Conservation (phyloP, 64 coral and sea anemone species). For the Exaiptasia diaphana region DNA sequence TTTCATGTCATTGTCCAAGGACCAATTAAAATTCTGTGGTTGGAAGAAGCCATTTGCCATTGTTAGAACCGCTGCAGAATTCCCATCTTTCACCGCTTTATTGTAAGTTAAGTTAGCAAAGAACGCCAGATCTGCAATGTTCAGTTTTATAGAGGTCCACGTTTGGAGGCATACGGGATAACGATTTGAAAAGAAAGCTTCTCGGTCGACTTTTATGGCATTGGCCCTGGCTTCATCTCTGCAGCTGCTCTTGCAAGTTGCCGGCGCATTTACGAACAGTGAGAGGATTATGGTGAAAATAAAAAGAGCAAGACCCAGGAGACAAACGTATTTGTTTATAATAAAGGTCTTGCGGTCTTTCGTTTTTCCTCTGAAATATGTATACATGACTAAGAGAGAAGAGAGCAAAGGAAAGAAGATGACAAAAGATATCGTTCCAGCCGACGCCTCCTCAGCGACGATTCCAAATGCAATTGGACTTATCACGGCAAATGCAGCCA, state of each 20-base stretch:
- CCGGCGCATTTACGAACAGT: not conserved
- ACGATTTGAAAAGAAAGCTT: not conserved
- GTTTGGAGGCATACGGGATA: slow-evolving; percentile 53
- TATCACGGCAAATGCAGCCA: slow-evolving; percentile 38
- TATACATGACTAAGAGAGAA: slow-evolving; percentile 23
- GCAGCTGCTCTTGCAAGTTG: not conserved
- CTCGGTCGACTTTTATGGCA: not conserved
- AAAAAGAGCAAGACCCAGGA: slow-evolving; percentile 26
- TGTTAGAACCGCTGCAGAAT: not conserved
- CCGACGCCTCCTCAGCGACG: not conserved
- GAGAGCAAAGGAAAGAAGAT: slow-evolving; percentile 43
- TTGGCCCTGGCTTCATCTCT: not conserved
- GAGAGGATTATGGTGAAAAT: not conserved
- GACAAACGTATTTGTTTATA: slow-evolving; percentile 34
- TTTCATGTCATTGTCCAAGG: not conserved
- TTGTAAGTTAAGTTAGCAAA: slow-evolving; percentile 46
- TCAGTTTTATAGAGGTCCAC: slow-evolving; percentile 44
- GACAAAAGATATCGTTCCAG: slow-evolving; percentile 29
- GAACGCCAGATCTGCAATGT: slow-evolving; percentile 61
- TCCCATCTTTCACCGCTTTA: not conserved
- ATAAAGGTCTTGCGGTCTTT: slow-evolving; percentile 32
- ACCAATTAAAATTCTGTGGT: not conserved
- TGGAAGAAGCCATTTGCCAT: not conserved
- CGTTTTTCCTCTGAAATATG: slow-evolving; percentile 40
- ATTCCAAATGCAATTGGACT: slow-evolving; percentile 31